phyloP scores from a whole-genome alignment of 1,140 invertebrate genomes.

The Drosophila nigromelanica region DNA sequence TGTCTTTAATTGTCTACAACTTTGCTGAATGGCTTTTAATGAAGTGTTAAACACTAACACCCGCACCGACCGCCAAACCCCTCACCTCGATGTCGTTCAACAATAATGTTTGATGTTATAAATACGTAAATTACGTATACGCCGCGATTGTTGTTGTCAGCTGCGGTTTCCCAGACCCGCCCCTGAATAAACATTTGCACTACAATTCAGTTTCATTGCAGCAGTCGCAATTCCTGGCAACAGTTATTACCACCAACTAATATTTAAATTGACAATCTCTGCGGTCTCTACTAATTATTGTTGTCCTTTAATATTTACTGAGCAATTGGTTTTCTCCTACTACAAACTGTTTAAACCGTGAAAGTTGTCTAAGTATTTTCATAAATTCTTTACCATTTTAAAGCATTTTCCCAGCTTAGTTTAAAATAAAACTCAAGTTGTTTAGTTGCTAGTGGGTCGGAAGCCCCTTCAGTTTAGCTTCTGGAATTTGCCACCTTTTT shows the following conservation, averaged over 20 bases:
- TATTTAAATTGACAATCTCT: neutral
- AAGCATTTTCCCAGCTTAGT: too few species aligned
- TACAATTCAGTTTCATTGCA: neutral
- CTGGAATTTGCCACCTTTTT: neutral
- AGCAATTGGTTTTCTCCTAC: too few species aligned
- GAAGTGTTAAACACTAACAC: slow-evolving; percentile 62
- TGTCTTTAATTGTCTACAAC: slow-evolving; percentile 76
- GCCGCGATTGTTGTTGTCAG: neutral
- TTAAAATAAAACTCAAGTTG: too few species aligned
- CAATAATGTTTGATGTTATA: slow-evolving; percentile 10
- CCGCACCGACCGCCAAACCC: neutral
- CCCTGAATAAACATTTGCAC: neutral
- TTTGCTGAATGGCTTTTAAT: slow-evolving; percentile 73
- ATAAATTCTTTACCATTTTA: too few species aligned
- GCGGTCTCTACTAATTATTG: too few species aligned
- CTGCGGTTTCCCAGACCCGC: neutral
- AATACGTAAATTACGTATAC: slow-evolving; percentile 21
- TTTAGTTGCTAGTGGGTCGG: neutral
- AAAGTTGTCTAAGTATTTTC: neutral
- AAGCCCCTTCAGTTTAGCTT: too few species aligned
- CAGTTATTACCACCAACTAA: slow-evolving; percentile 3
- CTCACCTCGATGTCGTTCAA: neutral
- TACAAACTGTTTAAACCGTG: neutral
- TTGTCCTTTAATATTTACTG: too few species aligned
- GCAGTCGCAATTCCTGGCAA: neutral